Percentiles rank a stretch among this genome's conserved stretches.
These are phyloP conservation scores for Globia sparganii DNA, from an alignment of 2,888 invertebrate genomes.

Conservation along the genomic window DNA sequence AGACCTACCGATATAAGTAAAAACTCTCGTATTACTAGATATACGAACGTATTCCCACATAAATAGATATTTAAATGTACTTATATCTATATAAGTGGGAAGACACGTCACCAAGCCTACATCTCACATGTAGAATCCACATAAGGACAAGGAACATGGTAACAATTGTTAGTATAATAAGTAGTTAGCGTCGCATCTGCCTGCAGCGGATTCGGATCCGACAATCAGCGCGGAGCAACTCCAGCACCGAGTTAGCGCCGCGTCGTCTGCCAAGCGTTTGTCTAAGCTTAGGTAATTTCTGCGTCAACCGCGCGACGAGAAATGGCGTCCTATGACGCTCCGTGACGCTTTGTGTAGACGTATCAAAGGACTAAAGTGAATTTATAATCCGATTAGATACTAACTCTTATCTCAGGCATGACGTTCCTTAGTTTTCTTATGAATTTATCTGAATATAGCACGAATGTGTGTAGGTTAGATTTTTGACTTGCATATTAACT, in stretches of 20 bases:
- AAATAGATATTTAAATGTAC: too few relatives aligned
- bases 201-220: constrained; percentile 64
- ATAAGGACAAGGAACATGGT: constrained; percentile 40
- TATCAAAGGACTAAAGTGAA: constrained; percentile 60
- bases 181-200: constrained; percentile 68
- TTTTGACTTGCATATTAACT: not conserved
- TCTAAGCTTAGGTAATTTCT: constrained; percentile 70
- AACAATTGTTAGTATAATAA: constrained; percentile 69
- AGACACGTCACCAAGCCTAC: not conserved
- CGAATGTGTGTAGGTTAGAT: not conserved
- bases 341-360: constrained; percentile 59
- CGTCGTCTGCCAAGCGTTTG: constrained; percentile 65
- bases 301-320: constrained; percentile 67
- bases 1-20: not conserved
- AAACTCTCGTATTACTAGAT: not conserved
- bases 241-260: constrained; percentile 60
- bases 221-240: constrained; percentile 68
- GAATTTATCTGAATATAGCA: not conserved
- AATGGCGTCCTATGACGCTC: constrained; percentile 52
- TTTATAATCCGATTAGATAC: constrained; percentile 52
- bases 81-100: not conserved
- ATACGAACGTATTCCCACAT: too few relatives aligned
- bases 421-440: not conserved
- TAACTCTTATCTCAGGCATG: constrained; percentile 39
- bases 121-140: constrained; percentile 23